Evolutionary conservation across 1,140 invertebrate species (phyloP).

Genomic region (Drosophila pandora): DNA sequence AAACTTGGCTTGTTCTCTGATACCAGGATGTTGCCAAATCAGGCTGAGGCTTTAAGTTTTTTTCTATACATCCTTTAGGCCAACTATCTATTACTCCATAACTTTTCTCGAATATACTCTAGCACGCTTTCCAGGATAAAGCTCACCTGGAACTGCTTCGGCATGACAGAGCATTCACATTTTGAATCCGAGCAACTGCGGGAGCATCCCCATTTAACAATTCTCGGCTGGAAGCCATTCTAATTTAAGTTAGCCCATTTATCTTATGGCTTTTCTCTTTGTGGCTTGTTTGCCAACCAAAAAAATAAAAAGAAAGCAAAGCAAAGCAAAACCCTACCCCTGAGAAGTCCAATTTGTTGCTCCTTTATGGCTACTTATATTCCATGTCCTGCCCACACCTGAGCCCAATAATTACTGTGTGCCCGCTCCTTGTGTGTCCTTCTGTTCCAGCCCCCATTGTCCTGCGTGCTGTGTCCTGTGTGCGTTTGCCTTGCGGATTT

Average conservation of each 20-base stretch:
- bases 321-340: background rate
- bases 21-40: background rate
- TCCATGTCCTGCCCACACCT: slow-evolving; percentile 59
- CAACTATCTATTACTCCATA: background rate
- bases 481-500: slow-evolving; percentile 41
- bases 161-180: background rate
- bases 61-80: background rate
- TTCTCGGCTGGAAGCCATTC: slow-evolving; percentile 40
- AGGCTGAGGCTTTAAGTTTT: background rate
- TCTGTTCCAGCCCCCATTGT: slow-evolving; percentile 25
- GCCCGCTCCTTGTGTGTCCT: slow-evolving; percentile 18
- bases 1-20: slow-evolving; percentile 3
- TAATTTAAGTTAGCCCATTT: slow-evolving; percentile 61
- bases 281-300: slow-evolving; percentile 24
- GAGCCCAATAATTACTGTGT: slow-evolving; percentile 57
- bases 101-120: no score
- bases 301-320: background rate
- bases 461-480: slow-evolving; percentile 16
- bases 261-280: slow-evolving; percentile 49
- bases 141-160: background rate
- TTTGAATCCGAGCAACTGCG: background rate
- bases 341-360: slow-evolving; percentile 56
- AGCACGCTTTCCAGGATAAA: background rate
- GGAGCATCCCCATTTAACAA: slow-evolving; percentile 42
- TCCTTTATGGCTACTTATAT: slow-evolving; percentile 59